Conservation (phyloP, 64 coral and sea anemone genomes). For the Platygyra sinensis region DNA sequence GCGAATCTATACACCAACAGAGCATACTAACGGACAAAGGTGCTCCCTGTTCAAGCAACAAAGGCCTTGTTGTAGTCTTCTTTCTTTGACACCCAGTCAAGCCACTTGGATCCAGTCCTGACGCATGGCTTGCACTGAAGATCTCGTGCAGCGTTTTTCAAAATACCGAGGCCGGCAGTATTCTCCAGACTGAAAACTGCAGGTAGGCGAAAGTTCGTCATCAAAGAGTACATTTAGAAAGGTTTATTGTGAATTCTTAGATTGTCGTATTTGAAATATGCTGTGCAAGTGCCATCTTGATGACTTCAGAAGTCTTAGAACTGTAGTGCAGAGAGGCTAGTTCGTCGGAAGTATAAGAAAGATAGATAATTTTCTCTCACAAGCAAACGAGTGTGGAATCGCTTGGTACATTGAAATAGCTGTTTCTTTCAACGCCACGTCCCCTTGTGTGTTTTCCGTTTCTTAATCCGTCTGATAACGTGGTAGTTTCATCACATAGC, state of each 20-base stretch:
- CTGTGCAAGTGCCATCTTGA: neutral
- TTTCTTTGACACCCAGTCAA: neutral
- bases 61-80: constrained; percentile 40
- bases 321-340: no score
- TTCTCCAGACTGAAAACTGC: constrained; percentile 29
- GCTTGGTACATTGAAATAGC: neutral
- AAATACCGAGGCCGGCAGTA: constrained; percentile 2
- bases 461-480: neutral
- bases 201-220: neutral
- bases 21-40: constrained; percentile 1
- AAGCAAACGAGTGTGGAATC: neutral
- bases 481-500: neutral
- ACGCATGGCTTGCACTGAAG: constrained; percentile 29
- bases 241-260: neutral
- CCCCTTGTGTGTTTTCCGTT: neutral
- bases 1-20: constrained; percentile 3
- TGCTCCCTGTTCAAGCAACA: constrained; percentile 4
- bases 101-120: constrained; percentile 52
- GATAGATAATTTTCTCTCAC: no score
- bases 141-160: neutral
- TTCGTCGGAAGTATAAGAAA: no score
- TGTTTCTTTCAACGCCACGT: neutral
- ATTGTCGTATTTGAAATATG: neutral
- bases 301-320: neutral
- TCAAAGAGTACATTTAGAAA: neutral